These are phyloP conservation scores for Crocuta crocuta DNA, from an alignment of 2,113 vertebrate genomes.

Conservation along the genomic window DNA sequence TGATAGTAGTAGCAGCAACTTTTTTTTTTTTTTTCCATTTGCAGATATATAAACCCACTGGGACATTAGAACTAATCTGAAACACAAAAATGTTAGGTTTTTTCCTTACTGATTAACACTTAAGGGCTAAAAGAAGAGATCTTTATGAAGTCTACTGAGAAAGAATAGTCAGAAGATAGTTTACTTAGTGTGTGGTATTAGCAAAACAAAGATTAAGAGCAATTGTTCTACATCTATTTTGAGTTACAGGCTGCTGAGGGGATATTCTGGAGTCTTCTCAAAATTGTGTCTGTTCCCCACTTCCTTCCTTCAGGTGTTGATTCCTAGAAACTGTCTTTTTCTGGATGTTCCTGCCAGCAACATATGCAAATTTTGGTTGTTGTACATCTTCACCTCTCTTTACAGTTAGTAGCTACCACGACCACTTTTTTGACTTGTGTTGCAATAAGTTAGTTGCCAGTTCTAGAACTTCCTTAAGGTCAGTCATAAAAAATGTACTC, in stretches of 20 bases:
- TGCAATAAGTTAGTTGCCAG: not conserved
- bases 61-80: conserved; percentile 22
- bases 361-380: not conserved
- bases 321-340: not conserved
- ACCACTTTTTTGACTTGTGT: not conserved
- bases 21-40: not conserved
- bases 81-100: conserved; percentile 38
- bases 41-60: not conserved
- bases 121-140: not conserved
- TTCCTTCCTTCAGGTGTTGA: not conserved
- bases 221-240: not conserved
- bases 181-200: not conserved
- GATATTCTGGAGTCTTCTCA: not conserved
- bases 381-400: not conserved
- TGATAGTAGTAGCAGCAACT: not conserved
- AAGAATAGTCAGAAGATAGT: not conserved
- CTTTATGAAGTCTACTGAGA: not conserved
- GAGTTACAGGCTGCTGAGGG: not conserved
- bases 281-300: not conserved
- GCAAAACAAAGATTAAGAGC: not conserved
- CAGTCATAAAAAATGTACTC: not conserved
- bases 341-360: not conserved
- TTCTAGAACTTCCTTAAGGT: not conserved
- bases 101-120: not conserved
- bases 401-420: not conserved